Evolutionary conservation across 92 coral and sea anemone species (phyloP).

Genomic region (Parazoanthus darwini): DNA sequence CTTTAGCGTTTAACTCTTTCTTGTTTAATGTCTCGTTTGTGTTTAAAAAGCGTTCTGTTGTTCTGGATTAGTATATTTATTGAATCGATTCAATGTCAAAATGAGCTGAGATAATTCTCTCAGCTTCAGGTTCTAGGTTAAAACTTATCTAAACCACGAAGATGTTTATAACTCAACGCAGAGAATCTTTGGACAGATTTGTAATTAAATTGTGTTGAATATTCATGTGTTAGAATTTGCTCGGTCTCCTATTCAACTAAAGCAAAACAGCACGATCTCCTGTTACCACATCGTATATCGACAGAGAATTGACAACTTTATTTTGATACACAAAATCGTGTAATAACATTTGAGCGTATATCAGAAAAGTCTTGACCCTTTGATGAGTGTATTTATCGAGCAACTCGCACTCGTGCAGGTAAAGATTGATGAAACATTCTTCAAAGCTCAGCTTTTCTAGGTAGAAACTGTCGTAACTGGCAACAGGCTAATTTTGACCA

Average conservation of each 20-base stretch:
- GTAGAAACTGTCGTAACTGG: neutral
- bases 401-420: neutral
- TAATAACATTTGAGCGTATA: neutral
- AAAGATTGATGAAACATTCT: neutral
- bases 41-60: neutral
- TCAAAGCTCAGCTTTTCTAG: neutral
- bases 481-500: neutral
- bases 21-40: neutral
- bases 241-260: neutral
- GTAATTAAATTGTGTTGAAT: neutral
- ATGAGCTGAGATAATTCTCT: neutral
- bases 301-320: neutral
- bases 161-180: neutral
- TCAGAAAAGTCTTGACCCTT: neutral
- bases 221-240: neutral
- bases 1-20: constrained; percentile 8
- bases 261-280: neutral
- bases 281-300: neutral
- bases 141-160: neutral
- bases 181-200: neutral
- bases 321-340: neutral
- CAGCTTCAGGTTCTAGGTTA: neutral
- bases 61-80: neutral
- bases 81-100: neutral
- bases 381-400: constrained; percentile 12